Evolutionary conservation across 2,797 vertebrate genomes (phyloP), one percentile per base, ranked within the genome.

Genomic region (Syngnathus acus): DNA sequence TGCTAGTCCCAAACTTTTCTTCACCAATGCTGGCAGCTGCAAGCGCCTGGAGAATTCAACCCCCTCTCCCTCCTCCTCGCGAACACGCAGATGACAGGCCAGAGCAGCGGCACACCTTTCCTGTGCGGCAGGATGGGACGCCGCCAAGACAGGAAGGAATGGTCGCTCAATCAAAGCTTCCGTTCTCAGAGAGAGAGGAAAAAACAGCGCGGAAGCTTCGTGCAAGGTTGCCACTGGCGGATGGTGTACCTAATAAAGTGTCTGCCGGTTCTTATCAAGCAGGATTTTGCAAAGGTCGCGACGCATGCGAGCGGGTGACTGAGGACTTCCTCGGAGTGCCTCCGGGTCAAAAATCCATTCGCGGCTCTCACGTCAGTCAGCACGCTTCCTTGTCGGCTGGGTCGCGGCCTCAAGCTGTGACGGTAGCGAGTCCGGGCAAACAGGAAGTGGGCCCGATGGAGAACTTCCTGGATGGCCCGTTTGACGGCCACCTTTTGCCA

Each of bases 81-180:
- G 8, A 16, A 16, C 14, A 17, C 9, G 4, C 10, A 42, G 42
- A 65, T 42, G 64, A 57, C 51, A 13, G 43, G 73, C 82, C 88
- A 78, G 84, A 72, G 70, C 83, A 88, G 72, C 76, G 87, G 84
- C 77, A 77, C 78, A 72, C 43, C 76, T 86, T 90, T 90, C 89
- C 86, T 87, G 85, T 76, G 66, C 53, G 50, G 72, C 81, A 83
- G 78, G 82, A 89, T 83, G 84, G 80, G 79, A 86, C 90, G 87
- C 65, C 65, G 72, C 79, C 71, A 80, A 76, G 65, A 82, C 48
- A 73, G 79, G 80, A 86, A 88, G 72, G 62, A 63, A 71, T 13
- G 59, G 67, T n/a, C 67, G 60, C 71, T 76, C 65, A 62, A 76
- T 83, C 76, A 72, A 75, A 75, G 71, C 73, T 84, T 85, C 76